Conservation (phyloP, 1,140 invertebrate species). For the Cyclina sinensis region DNA sequence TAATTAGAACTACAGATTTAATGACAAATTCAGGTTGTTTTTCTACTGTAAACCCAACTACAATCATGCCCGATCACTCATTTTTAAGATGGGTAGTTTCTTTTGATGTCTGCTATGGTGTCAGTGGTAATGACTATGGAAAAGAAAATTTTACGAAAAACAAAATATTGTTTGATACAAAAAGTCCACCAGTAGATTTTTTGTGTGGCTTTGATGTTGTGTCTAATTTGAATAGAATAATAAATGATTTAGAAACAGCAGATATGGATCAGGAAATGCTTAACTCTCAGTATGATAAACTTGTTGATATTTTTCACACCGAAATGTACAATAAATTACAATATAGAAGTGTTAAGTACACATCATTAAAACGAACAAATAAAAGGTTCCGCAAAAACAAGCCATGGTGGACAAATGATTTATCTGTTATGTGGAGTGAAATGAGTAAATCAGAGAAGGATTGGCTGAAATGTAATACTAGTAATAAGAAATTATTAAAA, state of each 20-base stretch:
- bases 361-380: background rate
- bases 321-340: background rate
- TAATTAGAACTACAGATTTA: background rate
- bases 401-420: background rate
- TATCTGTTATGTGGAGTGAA: background rate
- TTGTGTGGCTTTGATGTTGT: background rate
- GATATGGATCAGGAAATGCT: background rate
- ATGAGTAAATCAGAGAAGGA: background rate
- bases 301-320: background rate
- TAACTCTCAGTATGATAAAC: background rate
- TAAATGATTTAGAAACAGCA: background rate
- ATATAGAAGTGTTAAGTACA: background rate
- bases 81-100: conserved; percentile 29
- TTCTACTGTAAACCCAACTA: background rate
- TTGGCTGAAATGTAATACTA: background rate
- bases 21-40: background rate
- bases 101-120: background rate
- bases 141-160: background rate
- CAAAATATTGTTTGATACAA: background rate
- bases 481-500: background rate
- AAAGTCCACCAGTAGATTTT: conserved; percentile 28
- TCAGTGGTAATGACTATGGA: background rate
- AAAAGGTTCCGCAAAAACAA: background rate
- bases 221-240: background rate
- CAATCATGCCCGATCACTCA: conserved; percentile 30